Evolutionary conservation across 1,140 invertebrate genomes (phyloP).

Genomic region (Diabrotica virgifera): DNA sequence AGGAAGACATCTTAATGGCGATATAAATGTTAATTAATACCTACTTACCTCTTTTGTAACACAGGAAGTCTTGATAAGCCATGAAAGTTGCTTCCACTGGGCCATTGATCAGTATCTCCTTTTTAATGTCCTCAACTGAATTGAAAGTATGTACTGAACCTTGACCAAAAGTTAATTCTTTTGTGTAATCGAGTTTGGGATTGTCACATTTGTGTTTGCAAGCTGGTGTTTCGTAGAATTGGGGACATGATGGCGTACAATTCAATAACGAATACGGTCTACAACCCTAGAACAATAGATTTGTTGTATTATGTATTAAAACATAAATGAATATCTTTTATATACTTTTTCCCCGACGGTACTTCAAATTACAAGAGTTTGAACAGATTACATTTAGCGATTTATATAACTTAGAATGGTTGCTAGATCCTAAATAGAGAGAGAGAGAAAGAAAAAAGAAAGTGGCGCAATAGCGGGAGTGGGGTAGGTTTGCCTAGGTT

Average conservation of each 20-base stretch:
- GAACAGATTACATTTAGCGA: too few species aligned
- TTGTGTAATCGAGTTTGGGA: constrained; percentile 23
- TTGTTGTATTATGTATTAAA: too few species aligned
- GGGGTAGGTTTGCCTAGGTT: too few species aligned
- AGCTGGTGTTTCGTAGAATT: constrained; percentile 60
- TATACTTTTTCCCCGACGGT: too few species aligned
- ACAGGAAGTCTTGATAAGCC: constrained; percentile 67
- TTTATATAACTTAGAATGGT: too few species aligned
- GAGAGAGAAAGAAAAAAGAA: too few species aligned
- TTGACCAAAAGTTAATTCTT: neutral
- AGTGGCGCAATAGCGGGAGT: too few species aligned
- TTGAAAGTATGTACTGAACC: neutral
- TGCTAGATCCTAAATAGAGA: too few species aligned
- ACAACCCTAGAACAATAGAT: constrained; percentile 12
- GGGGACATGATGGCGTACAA: constrained; percentile 56
- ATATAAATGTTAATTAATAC: too few species aligned
- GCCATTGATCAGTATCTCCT: constrained; percentile 29
- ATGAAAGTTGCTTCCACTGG: constrained; percentile 23
- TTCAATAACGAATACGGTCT: constrained; percentile 57
- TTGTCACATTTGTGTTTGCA: constrained; percentile 57
- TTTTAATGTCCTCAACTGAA: constrained; percentile 22
- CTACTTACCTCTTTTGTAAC: constrained; percentile 64
- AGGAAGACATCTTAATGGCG: too few species aligned
- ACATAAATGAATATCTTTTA: too few species aligned
- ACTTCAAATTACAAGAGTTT: too few species aligned